phyloP scores from a whole-genome alignment of 1,140 invertebrate species.

The Bombus picipes region DNA sequence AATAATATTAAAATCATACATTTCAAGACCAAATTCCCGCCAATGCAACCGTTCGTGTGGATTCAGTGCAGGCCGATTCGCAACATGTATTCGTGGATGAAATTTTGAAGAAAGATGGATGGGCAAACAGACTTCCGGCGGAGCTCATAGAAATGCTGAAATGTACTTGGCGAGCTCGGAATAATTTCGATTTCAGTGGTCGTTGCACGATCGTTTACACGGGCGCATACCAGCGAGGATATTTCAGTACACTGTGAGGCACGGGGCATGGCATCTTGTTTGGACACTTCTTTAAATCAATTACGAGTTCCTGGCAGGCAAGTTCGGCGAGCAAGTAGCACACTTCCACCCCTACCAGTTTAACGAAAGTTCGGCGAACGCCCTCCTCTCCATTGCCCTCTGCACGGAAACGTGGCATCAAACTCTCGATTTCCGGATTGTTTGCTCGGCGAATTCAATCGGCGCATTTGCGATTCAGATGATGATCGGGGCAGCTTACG shows the following conservation, averaged over 20 bases:
- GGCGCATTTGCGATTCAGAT: conserved; percentile 62
- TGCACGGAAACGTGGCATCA: conserved; percentile 21
- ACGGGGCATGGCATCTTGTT: conserved; percentile 57
- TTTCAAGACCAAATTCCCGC: not conserved
- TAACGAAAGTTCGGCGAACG: conserved; percentile 30
- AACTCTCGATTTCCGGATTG: conserved; percentile 59
- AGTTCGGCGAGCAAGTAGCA: conserved; percentile 40
- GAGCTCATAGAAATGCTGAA: conserved; percentile 6
- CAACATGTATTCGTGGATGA: not conserved
- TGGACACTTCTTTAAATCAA: conserved; percentile 68
- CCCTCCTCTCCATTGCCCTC: not conserved
- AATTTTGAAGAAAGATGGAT: not conserved
- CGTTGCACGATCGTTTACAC: conserved; percentile 29
- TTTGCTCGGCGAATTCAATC: conserved; percentile 56
- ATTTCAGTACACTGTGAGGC: conserved; percentile 19
- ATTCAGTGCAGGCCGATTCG: not conserved
- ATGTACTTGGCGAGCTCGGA: not conserved
- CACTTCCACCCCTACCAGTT: conserved; percentile 21
- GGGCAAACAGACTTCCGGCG: not conserved
- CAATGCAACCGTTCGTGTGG: not conserved
- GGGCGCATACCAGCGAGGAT: not conserved
- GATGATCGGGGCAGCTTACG: conserved; percentile 36
- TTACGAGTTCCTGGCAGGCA: conserved; percentile 57
- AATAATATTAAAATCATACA: not conserved
- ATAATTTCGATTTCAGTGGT: conserved; percentile 27